phyloP scores from a whole-genome alignment of 2,113 vertebrate genomes.

The Brachypodius melanocephalos region DNA sequence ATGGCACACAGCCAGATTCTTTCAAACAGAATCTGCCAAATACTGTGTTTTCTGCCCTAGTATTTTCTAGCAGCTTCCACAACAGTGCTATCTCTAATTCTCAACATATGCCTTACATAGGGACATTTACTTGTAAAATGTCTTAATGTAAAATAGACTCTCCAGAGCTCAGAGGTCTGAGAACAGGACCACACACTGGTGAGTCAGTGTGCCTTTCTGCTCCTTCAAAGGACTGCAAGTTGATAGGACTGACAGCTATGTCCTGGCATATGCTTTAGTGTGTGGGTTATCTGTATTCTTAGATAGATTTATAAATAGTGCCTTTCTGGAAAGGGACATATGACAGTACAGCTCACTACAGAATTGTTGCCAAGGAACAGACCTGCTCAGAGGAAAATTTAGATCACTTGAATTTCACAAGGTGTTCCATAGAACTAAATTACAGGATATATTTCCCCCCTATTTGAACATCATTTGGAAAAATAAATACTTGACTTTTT shows the following conservation, averaged over 20 bases:
- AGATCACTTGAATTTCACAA: constrained; percentile 21
- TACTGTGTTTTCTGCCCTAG: neutral
- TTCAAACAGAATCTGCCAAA: neutral
- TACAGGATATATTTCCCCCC: neutral
- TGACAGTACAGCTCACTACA: constrained; percentile 39
- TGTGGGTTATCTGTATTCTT: constrained; percentile 60
- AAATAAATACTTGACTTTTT: neutral
- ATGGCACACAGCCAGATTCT: neutral
- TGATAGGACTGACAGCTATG: constrained; percentile 37
- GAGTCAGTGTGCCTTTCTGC: neutral
- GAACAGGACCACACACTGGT: neutral
- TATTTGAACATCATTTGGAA: neutral
- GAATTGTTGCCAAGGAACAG: constrained; percentile 31
- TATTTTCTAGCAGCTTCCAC: neutral
- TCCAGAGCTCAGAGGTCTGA: neutral
- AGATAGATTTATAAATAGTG: constrained; percentile 53
- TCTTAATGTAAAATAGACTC: neutral
- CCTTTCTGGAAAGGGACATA: constrained; percentile 51
- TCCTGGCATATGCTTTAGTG: constrained; percentile 47
- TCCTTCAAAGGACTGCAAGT: neutral
- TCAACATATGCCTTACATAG: neutral
- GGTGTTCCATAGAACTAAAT: constrained; percentile 31
- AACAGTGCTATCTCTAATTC: neutral
- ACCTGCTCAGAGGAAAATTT: constrained; percentile 49
- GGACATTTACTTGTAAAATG: neutral